Evolutionary conservation across 2,797 vertebrate genomes (phyloP), one percentile per base, ranked within the genome.

Genomic region (Arrhamphus sclerolepis): DNA sequence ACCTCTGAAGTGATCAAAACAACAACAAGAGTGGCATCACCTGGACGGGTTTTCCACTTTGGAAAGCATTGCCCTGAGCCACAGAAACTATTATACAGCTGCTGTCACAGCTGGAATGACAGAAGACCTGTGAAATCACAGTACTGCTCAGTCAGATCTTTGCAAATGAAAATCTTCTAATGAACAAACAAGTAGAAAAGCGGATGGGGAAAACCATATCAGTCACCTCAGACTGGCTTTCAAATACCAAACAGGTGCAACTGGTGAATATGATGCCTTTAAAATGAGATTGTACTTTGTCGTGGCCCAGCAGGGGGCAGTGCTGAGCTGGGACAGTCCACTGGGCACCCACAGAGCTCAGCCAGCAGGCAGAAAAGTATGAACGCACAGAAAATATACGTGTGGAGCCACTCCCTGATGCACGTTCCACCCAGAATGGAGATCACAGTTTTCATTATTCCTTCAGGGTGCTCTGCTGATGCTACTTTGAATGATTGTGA

Each of bases 221-320:
- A 26, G 7, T 47, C n/a, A 14, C 29, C 7, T 17, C 21, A 46
- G 42, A 34, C 31, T 11, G 7, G 7, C 7, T 9, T 2, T 2
- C 1, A 52, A 22, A 38, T 7, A 11, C 14, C 42, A n/a, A 31
- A 29, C 29, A 31, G 29, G 29, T 4, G 29, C 29, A 6, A 59
- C 9, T 22, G 38, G 20, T 0, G 3, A 16, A 0, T 5, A 9
- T 6, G 38, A 49, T 38, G 19, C 22, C 10, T 21, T n/a, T 13
- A 2, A 16, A 21, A 3, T 40, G 38, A 5, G 0, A 9, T 4
- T 41, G 51, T 20, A 8, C 24, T 69, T 34, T 9, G n/a, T 9
- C 0, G 5, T 0, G 21, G 46, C 18, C 83, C 91, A 88, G 76
- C 67, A 80, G 91, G 81, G 84, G 84, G 82, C 87, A 85, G 81